These are phyloP conservation scores for Hippocampus guttulatus DNA, from an alignment of 2,113 vertebrate genomes.

Conservation along the genomic window DNA sequence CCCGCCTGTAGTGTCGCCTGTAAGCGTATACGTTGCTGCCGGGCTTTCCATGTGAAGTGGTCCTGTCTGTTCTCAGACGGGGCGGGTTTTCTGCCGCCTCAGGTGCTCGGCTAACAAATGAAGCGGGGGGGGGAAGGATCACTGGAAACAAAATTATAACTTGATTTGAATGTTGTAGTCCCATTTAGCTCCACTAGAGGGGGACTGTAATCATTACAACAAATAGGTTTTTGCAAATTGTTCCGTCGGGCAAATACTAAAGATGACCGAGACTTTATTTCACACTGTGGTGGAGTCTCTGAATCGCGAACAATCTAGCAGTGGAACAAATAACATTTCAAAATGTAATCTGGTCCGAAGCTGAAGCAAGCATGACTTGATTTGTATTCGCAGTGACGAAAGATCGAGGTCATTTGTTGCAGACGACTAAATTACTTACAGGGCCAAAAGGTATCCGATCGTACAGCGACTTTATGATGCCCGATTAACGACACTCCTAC, in stretches of 20 bases:
- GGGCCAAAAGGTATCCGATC: too few species aligned
- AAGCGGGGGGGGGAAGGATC: conserved; percentile 10
- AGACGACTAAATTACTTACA: too few species aligned
- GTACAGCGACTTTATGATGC: too few species aligned
- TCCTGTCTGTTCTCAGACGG: conserved; percentile 19
- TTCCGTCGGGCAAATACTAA: too few species aligned
- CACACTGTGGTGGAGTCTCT: not conserved
- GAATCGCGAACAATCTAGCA: not conserved
- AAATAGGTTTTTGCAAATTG: not conserved
- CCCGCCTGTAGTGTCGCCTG: conserved; percentile 14
- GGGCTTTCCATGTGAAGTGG: conserved; percentile 36
- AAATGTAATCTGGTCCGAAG: too few species aligned
- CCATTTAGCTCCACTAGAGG: conserved; percentile 1
- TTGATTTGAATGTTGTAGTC: conserved; percentile 16
- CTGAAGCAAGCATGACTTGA: too few species aligned
- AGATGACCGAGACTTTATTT: not conserved
- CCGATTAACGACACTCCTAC: too few species aligned
- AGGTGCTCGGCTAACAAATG: conserved; percentile 30
- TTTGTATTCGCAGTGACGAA: too few species aligned
- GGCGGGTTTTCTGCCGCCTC: conserved; percentile 32
- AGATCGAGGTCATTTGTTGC: too few species aligned
- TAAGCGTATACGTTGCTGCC: conserved; percentile 10
- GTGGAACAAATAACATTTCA: too few species aligned
- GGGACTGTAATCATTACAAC: conserved; percentile 7
- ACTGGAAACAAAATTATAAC: not conserved